A percentile compares a stretch with the other conserved stretches of the same genome.
phyloP scores from a whole-genome alignment of 2,888 invertebrate genomes.

The Unio delphinus region DNA sequence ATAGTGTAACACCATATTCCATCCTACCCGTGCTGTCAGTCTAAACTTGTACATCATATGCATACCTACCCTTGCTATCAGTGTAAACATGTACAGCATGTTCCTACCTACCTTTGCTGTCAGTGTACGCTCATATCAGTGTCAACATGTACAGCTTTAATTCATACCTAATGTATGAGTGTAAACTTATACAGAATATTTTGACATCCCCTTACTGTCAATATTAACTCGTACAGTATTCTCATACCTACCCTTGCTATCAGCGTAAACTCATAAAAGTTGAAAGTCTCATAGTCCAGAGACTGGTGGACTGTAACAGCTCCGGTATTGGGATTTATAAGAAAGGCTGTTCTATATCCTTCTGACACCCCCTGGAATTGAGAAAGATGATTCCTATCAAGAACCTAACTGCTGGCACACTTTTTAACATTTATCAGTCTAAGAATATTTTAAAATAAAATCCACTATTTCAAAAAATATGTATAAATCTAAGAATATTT shows the following conservation, averaged over 20 bases:
- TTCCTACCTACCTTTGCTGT: conserved; percentile 61
- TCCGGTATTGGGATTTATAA: conserved; percentile 48
- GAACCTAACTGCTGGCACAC: no score
- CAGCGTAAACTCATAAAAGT: conserved; percentile 66
- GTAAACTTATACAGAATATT: no score
- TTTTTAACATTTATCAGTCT: no score
- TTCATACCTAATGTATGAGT: no score
- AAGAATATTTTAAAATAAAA: no score
- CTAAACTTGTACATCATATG: conserved; percentile 29
- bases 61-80: conserved; percentile 52
- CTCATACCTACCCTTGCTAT: conserved; percentile 62
- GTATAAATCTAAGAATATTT: no score
- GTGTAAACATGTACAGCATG: conserved; percentile 48
- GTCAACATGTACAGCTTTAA: no score
- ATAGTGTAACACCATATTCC: no score
- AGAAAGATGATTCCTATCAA: background rate
- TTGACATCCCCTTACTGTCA: conserved; percentile 64
- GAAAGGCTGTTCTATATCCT: conserved; percentile 53
- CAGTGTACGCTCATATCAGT: conserved; percentile 66
- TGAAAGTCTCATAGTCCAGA: conserved; percentile 82
- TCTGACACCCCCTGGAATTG: conserved; percentile 32
- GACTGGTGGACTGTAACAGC: conserved; percentile 78
- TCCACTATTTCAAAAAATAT: no score
- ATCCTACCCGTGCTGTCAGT: conserved; percentile 65
- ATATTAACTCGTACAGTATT: conserved; percentile 23